Evolutionary conservation across 2,113 vertebrate genomes (phyloP).

Genomic region (Xenopus laevis): DNA sequence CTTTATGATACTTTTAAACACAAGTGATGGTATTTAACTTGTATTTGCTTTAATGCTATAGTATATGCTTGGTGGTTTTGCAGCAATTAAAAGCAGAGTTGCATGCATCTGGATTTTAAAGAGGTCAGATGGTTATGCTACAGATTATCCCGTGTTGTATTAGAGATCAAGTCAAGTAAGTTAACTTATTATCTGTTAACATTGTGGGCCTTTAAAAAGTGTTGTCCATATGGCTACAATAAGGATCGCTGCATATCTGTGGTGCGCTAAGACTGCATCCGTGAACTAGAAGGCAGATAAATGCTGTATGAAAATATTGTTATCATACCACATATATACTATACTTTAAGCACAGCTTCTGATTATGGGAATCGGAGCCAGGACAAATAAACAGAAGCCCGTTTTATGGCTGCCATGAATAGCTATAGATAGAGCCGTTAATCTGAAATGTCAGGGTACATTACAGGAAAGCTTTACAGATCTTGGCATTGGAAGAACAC

Average conservation of each 20-base stretch:
- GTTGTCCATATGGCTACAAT: not conserved
- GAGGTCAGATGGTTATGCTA: not conserved
- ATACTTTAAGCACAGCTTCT: constrained; percentile 11
- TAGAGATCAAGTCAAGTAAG: not conserved
- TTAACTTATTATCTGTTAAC: not conserved
- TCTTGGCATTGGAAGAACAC: constrained; percentile 5
- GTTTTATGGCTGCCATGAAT: constrained; percentile 18
- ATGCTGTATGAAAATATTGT: not conserved
- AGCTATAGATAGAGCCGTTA: constrained; percentile 16
- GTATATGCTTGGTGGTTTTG: not conserved
- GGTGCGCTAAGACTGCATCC: not conserved
- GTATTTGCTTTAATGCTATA: no score
- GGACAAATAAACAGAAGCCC: constrained; percentile 36
- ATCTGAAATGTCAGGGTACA: constrained; percentile 25
- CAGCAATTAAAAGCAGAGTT: not conserved
- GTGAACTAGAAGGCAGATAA: not conserved
- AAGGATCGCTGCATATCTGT: not conserved
- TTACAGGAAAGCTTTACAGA: constrained; percentile 24
- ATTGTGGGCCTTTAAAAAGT: not conserved
- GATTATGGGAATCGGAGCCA: constrained; percentile 14
- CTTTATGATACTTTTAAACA: no score
- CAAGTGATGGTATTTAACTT: no score
- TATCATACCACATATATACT: constrained; percentile 15
- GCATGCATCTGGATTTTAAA: not conserved
- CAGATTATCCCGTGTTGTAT: not conserved